Base-by-base conservation (phyloP, 2,888 invertebrate genomes). In the Myopa testacea region DNA sequence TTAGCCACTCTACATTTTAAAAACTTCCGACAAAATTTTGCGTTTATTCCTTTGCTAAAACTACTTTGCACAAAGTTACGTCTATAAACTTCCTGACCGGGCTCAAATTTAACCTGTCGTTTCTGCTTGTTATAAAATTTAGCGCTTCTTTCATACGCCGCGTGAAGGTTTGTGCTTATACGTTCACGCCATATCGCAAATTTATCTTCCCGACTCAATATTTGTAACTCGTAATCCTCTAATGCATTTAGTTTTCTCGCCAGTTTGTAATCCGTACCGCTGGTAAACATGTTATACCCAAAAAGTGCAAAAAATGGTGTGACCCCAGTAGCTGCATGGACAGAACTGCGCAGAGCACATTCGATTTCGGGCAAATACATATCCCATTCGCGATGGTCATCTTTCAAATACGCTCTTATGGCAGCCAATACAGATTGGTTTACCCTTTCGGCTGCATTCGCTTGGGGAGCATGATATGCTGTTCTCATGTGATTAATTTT, bases 31-130 rank as follows among this genome's bases (percentile, higher is more conserved):
- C 58, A 71, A n/a, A 58, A 58, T 38, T 71, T 71, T 1, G 71
- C 55, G 38, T 60, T 71, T 7, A 71, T 38, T 7, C 58, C 58
- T 0, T 12, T 14, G 6, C 37, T 71, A 34, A 71, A 71, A 38
- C 55, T 58, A 16, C 52, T 71, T 55, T 37, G 37, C 12, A 71
- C 52, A n/a, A 60, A 71, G 19, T 71, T 58, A 3, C 60, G 12
- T 19, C 37, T 71, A 8, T 34, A 60, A 1, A 71, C 60, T 60
- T 71, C 71, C 16, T 71, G 71, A 4, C 71, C 71, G 6, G 71
- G 60, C n/a, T 1, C 8, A 38, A 71, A 55, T 4, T 10, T 71
- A 12, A 58, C 14, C 7, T 19, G 26, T 0, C 71, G 55, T 16
- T 8, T 16, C 1, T 34, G 58, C 14, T 14, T 52, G 4, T 71